Base-by-base conservation (phyloP, 2,888 invertebrate species). In the Andrena dorsata region DNA sequence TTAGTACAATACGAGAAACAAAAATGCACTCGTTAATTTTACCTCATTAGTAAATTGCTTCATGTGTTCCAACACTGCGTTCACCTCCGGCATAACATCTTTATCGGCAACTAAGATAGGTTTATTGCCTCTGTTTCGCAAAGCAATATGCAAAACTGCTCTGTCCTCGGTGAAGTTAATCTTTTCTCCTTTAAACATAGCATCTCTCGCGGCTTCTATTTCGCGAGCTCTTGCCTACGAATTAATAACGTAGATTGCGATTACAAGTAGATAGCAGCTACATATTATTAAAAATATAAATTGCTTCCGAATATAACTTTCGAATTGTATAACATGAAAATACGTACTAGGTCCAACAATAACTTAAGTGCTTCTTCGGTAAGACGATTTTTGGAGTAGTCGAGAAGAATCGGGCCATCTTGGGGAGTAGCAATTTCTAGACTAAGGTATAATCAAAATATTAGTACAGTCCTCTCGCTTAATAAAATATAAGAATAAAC, bases 101-200 rank as follows among this genome's bases (percentile, higher is more conserved):
- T 96, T 96, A 4, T 97, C 97, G 93, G 98, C 96, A 2, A 99
- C 97, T 23, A 96, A 83, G 88, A 99, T 97, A 0, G 98, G 96
- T 8, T 94, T 94, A 94, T 97, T 97, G 82, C 95, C 94, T 65
- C 98, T 95, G 94, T 99, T 99, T 73, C 99, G 96, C 60, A 99
- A 95, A 2, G 99, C 99, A 23, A 97, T 95, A 93, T 99, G 99
- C 8, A 99, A 95, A 0, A 99, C 99, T 20, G 99, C 98, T 73
- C 99, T 96, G 92, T 98, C 96, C 94, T 99, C 99, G 0, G 99
- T 99, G 92, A 98, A 98, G 95, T 99, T 99, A 86, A 99, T 99
- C 94, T 98, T 98, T 91, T 97, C 96, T n/a, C 99, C 99, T 82
- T 94, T 93, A 90, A 96, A 99, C 99, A 99, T 99, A 32, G 97